These are phyloP conservation scores for Periophthalmus magnuspinnatus DNA, from an alignment of 2,797 vertebrate species.

Conservation along the genomic window DNA sequence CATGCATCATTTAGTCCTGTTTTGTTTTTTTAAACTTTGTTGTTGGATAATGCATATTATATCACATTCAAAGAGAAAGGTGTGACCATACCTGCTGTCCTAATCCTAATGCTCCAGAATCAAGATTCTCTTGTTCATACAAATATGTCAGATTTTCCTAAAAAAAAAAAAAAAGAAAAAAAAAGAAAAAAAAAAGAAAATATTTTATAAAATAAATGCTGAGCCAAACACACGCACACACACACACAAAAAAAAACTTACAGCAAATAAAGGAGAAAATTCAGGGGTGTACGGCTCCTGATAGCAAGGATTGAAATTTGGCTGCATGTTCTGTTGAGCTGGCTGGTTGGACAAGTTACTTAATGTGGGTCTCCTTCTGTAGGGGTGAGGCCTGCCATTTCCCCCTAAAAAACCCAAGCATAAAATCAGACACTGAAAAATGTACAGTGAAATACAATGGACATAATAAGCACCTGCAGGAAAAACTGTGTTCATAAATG, in stretches of 20 bases:
- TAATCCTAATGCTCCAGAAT: constrained; percentile 62
- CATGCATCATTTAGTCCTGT: too few species aligned
- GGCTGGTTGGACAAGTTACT: constrained; percentile 76
- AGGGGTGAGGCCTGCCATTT: constrained; percentile 77
- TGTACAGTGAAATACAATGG: neutral
- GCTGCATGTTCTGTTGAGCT: constrained; percentile 60
- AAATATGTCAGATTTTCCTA: constrained; percentile 72
- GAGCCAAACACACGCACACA: too few species aligned
- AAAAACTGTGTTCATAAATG: constrained; percentile 80
- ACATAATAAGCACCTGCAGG: constrained; percentile 63
- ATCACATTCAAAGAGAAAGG: too few species aligned
- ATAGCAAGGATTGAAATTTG: constrained; percentile 74
- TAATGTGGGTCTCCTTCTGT: constrained; percentile 77
- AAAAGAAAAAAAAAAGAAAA: neutral
- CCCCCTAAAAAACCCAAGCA: neutral
- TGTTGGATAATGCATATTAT: too few species aligned
- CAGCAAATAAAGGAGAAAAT: constrained; percentile 78
- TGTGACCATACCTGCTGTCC: constrained; percentile 69
- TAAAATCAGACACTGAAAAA: constrained; percentile 2
- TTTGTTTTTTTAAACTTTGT: too few species aligned
- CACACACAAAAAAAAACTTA: constrained; percentile 39
- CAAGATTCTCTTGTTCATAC: constrained; percentile 75
- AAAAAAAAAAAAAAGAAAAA: constrained; percentile 9
- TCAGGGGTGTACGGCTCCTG: constrained; percentile 81
- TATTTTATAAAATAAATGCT: neutral